Base-by-base conservation (phyloP, 2,888 invertebrate species). In the Gortyna flavago region DNA sequence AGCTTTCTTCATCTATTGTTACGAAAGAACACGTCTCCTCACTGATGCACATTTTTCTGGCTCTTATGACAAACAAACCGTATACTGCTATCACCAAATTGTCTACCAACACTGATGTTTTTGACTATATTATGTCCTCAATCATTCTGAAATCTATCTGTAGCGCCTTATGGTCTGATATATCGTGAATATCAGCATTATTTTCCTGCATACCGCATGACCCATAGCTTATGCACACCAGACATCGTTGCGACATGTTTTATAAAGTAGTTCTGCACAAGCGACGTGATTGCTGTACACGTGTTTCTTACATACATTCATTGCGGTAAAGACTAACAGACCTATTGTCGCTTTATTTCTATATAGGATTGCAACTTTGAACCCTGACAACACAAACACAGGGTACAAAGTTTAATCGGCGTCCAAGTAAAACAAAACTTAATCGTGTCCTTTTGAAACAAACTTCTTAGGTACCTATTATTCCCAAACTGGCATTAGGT, bases 171-270 rank as follows among this genome's bases (percentile, higher is more conserved):
- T 9, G 21, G 41, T 44, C 35, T 29, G 54, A 35, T 21, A 61
- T 11, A 29, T n/a, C 1, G 18, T 57, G 25, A 48, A 48, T 38
- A 8, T 75, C 62, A 57, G 62, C 62, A 16, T 62, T 48, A 67
- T 54, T 35, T 32, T 29, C 25, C 25, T 68, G 21, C 71, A 29
- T 59, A 64, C 48, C 16, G 13, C 59, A 48, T 67, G 72, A 65
- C 51, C 75, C 54, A 73, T 66, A 65, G n/a, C 59, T 1, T 38
- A 64, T 65, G 73, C 71, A 41, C 44, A 68, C 65, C 59, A 69
- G 54, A 41, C 77, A 65, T 25, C 21, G 57, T 86, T 86, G 77
- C 75, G 41, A 86, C 77, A 86, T 77, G 68, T 64, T 54, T 70
- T 77, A 70, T 70, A 66, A 72, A 77, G 69, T 67, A 78, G 67